These are phyloP conservation scores for Motacilla alba DNA, from an alignment of 2,113 vertebrate species.

Conservation along the genomic window DNA sequence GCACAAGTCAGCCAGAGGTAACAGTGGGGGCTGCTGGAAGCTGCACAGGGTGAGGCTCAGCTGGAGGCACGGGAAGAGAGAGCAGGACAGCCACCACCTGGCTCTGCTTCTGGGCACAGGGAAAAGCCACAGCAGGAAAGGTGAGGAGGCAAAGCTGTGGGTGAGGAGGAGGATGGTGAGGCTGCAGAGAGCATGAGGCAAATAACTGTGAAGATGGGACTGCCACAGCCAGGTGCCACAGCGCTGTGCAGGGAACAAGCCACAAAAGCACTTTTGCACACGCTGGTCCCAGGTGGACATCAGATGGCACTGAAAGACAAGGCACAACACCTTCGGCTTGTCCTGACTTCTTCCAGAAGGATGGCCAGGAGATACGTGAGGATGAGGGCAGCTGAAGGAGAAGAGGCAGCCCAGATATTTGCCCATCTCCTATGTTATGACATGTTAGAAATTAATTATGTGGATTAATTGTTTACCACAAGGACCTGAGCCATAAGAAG, in stretches of 20 bases:
- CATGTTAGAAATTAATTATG: not conserved
- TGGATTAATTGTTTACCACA: not conserved
- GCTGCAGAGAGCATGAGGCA: not conserved
- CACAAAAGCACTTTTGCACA: not conserved
- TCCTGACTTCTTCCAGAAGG: not conserved
- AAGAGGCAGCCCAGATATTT: not conserved
- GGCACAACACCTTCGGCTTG: not conserved
- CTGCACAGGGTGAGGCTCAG: not conserved
- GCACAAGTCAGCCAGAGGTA: conserved; percentile 14
- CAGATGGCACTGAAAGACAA: not conserved
- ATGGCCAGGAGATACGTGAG: not conserved
- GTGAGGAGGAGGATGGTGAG: not conserved
- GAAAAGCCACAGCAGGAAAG: not conserved
- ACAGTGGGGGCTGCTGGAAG: conserved; percentile 28
- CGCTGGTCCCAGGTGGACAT: rapidly evolving
- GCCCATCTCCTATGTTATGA: not conserved
- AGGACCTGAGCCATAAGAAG: not conserved
- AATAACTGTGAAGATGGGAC: rapidly evolving
- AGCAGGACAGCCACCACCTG: not conserved
- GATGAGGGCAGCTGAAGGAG: not conserved
- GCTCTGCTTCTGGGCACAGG: not conserved
- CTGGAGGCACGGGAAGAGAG: not conserved
- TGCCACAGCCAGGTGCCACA: not conserved
- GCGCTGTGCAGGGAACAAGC: rapidly evolving
- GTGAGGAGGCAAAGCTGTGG: not conserved